Evolutionary conservation across 2,113 vertebrate species (phyloP), one percentile per base, ranked within the genome.

Genomic region (Semnornis frantzii): DNA sequence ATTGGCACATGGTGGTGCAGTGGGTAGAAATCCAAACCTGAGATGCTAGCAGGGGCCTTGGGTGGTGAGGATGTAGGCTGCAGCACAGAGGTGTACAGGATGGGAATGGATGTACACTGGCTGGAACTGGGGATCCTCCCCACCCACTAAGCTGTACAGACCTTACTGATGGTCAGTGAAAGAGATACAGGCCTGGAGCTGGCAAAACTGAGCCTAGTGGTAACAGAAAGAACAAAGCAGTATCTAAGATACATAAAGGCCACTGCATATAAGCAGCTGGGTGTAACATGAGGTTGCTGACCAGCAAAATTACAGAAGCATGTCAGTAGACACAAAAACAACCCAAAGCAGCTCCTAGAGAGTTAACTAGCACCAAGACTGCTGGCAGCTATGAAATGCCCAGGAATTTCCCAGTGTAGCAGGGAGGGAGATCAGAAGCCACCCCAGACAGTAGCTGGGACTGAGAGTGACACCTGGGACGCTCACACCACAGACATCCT

Each of bases 361-460:
- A 28, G 66, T 48, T 24, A 48, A 31, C n/a, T 25, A 50, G 76
- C 57, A 55, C 28, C 1, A 1, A 48, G 39, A 12, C 55, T 74
- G 46, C 39, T 34, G 48, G 25, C n/a, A 69, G 46, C 46, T 85
- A 17, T 34, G 62, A 63, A 74, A 59, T 52, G 44, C 37, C 37
- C 54, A 55, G 9, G 71, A 46, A 48, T 24, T 57, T n/a, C 46
- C 71, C 37, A 33, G 1, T 3, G 27, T 20, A 39, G 34, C 60
- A 46, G 8, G 27, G n/a, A 46, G 39, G 48, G 52, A 19, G 21
- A 21, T 84, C 37, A 60, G 54, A 54, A 55, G 68, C 54, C n/a
- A 55, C 37, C 21, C 34, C 0, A 0, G 1, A 2, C 0, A 6
- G 54, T n/a, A 25, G 52, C 21, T 66, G 52, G 31, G 44, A 52